Conservation (phyloP, 2,888 invertebrate species). For the Epinotia nisella region DNA sequence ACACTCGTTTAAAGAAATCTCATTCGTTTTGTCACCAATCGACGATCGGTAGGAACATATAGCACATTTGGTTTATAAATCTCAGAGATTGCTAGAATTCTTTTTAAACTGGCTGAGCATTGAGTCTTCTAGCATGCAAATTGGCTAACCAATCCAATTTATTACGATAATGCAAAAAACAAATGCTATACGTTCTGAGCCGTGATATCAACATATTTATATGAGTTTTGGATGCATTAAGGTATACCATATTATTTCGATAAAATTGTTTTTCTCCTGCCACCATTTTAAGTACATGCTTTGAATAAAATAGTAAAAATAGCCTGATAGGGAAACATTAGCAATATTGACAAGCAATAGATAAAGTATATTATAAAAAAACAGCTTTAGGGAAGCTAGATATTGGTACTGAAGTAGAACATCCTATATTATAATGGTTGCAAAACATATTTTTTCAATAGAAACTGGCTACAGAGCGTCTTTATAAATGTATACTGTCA, state of each 20-base stretch:
- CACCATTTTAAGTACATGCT: conserved; percentile 26
- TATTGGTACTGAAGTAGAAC: conserved; percentile 79
- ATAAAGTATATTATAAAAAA: conserved; percentile 64
- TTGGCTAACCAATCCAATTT: neutral
- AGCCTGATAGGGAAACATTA: conserved; percentile 72
- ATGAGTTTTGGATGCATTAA: conserved; percentile 15
- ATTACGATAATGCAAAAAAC: too few relatives aligned
- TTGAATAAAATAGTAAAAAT: conserved; percentile 57
- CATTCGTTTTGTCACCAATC: conserved; percentile 10
- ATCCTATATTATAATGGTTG: conserved; percentile 70
- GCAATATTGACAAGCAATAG: conserved; percentile 82
- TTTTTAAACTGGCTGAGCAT: neutral
- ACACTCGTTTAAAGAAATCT: neutral
- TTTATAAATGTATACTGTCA: conserved; percentile 49
- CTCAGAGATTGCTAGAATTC: neutral
- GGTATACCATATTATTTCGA: conserved; percentile 5
- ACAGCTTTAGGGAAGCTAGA: conserved; percentile 82
- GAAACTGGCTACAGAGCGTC: conserved; percentile 69
- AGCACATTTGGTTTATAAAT: neutral
- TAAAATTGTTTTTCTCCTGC: conserved; percentile 10
- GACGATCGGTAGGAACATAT: neutral
- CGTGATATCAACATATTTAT: neutral
- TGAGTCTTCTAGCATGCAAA: neutral
- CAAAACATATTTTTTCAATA: conserved; percentile 81
- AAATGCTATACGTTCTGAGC: conserved; percentile 11